These are phyloP conservation scores for Naja naja DNA, from an alignment of 2,113 vertebrate genomes.

Conservation along the genomic window DNA sequence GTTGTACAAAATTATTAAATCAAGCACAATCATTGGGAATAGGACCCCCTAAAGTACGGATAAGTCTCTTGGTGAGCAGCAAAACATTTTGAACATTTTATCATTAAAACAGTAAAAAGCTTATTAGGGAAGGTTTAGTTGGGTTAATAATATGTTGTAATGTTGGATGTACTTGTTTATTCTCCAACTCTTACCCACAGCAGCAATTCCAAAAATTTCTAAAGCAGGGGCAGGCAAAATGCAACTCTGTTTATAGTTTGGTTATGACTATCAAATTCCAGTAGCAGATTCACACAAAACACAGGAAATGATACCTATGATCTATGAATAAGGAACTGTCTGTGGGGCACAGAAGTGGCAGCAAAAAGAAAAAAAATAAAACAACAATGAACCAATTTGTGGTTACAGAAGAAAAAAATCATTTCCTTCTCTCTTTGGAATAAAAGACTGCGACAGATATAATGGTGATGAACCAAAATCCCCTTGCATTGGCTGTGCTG, in stretches of 20 bases:
- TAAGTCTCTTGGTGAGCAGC: not conserved
- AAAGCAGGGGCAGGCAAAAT: too few species aligned
- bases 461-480: not conserved
- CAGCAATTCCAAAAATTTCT: not conserved
- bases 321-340: not conserved
- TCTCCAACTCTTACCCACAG: not conserved
- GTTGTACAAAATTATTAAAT: constrained; percentile 17
- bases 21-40: constrained; percentile 33
- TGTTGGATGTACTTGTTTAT: not conserved
- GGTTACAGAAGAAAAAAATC: not conserved
- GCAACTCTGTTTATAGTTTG: not conserved
- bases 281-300: not conserved
- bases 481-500: not conserved
- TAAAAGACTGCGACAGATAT: not conserved
- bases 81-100: constrained; percentile 1
- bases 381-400: not conserved
- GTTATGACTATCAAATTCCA: not conserved
- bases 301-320: not conserved
- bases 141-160: not conserved
- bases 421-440: not conserved
- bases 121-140: not conserved
- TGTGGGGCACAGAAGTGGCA: not conserved
- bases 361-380: not conserved
- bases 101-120: not conserved
- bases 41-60: constrained; percentile 7